Conservation (phyloP, 2,113 vertebrate genomes). For the Onychostoma macrolepis region DNA sequence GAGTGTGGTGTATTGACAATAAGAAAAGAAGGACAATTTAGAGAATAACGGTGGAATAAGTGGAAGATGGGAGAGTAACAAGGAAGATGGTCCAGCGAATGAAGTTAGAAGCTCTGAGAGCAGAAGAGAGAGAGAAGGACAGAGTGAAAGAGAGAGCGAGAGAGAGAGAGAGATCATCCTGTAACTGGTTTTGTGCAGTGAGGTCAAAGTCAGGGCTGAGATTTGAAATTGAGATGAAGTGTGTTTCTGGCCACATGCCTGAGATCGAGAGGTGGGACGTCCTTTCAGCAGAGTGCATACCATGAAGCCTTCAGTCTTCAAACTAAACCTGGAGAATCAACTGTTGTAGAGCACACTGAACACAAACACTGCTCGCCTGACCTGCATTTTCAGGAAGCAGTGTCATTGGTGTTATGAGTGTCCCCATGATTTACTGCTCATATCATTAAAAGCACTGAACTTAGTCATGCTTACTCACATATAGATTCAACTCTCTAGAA, state of each 20-base stretch:
- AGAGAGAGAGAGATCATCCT: slow-evolving; percentile 48
- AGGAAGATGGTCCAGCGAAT: slow-evolving; percentile 31
- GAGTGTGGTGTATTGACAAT: background rate
- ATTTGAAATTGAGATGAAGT: slow-evolving; percentile 73
- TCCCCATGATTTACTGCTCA: background rate
- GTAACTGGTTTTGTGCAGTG: slow-evolving; percentile 61
- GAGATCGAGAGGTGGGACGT: slow-evolving; percentile 27
- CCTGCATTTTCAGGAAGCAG: background rate
- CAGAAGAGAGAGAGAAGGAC: background rate
- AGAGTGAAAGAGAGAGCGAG: background rate
- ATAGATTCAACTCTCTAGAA: background rate
- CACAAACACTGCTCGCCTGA: background rate
- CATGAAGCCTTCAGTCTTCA: background rate
- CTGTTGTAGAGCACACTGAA: background rate
- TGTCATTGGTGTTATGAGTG: background rate
- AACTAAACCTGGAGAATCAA: background rate
- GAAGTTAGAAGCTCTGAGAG: background rate
- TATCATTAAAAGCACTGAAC: background rate
- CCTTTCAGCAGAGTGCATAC: background rate
- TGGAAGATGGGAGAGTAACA: background rate
- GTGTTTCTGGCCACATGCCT: slow-evolving; percentile 28
- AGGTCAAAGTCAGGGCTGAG: slow-evolving; percentile 70
- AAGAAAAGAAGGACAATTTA: slow-evolving; percentile 13
- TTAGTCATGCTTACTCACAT: background rate
- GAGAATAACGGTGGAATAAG: background rate